Conservation (phyloP, 1,140 invertebrate species). For the Propsilocerus akamusi region DNA sequence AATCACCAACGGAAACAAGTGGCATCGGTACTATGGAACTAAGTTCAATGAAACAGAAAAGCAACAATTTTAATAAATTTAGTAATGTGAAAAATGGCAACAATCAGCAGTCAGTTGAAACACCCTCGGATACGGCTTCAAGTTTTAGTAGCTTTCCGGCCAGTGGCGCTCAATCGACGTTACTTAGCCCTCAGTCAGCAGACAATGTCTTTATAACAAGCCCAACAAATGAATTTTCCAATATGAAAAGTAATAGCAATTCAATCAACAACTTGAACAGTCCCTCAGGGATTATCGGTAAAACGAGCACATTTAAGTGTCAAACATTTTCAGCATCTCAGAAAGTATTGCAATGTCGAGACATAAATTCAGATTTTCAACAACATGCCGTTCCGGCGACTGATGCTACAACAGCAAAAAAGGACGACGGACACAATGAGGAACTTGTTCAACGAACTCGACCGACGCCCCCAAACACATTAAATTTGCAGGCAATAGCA, state of each 20-base stretch:
- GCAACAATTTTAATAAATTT: conserved; percentile 15
- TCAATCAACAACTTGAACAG: not conserved
- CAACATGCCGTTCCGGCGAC: not conserved
- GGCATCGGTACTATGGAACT: conserved; percentile 21
- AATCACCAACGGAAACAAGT: conserved; percentile 20
- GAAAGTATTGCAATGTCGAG: not conserved
- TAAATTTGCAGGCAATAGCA: conserved; percentile 39
- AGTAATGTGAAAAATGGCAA: conserved; percentile 11
- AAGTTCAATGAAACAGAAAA: conserved; percentile 11
- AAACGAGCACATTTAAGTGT: conserved; percentile 39
- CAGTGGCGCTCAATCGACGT: conserved; percentile 27
- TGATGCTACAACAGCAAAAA: not conserved
- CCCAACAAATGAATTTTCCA: conserved; percentile 33
- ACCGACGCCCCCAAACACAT: conserved; percentile 61
- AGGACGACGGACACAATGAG: conserved; percentile 6
- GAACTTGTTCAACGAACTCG: conserved; percentile 37
- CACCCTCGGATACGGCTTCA: conserved; percentile 36
- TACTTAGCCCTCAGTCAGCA: conserved; percentile 34
- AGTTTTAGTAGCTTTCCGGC: conserved; percentile 42
- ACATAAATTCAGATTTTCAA: not conserved
- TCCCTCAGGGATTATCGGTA: conserved; percentile 14
- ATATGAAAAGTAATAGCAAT: conserved; percentile 10
- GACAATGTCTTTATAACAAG: conserved; percentile 54
- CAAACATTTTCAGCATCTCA: conserved; percentile 27
- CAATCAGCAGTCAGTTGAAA: conserved; percentile 28